phyloP scores from a whole-genome alignment of 2,797 vertebrate genomes.

The Chaetophractus vellerosus region DNA sequence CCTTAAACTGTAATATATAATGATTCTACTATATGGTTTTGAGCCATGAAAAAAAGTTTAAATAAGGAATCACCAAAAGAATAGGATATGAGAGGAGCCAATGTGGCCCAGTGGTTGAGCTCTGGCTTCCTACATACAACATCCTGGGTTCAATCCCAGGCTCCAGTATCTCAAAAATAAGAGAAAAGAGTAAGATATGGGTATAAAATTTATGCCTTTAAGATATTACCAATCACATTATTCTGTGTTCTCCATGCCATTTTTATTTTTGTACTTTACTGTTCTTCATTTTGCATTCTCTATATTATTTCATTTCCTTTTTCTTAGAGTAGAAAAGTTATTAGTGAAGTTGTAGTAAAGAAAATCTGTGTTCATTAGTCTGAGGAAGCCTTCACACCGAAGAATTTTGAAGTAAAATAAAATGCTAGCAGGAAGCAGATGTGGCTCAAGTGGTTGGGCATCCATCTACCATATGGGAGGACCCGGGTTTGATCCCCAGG shows the following conservation, averaged over 20 bases:
- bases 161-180: too few relatives aligned
- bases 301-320: conserved; percentile 2
- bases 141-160: too few relatives aligned
- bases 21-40: conserved; percentile 46
- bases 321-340: conserved; percentile 16
- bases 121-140: too few relatives aligned
- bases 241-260: not conserved
- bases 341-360: conserved; percentile 27
- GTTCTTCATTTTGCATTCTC: conserved; percentile 20
- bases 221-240: not conserved
- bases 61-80: not conserved
- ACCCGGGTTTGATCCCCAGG: too few relatives aligned
- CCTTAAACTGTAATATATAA: not conserved
- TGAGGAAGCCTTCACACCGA: not conserved
- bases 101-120: too few relatives aligned
- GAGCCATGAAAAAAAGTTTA: not conserved
- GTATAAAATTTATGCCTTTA: not conserved
- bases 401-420: conserved; percentile 11
- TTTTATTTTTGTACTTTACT: conserved; percentile 36
- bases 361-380: not conserved
- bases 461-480: too few relatives aligned
- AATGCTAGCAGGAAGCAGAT: not conserved
- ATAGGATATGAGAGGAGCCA: too few relatives aligned
- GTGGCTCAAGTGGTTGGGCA: too few relatives aligned
- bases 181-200: not conserved